Conservation (phyloP, 64 coral and sea anemone genomes). For the Porites australiensis region DNA sequence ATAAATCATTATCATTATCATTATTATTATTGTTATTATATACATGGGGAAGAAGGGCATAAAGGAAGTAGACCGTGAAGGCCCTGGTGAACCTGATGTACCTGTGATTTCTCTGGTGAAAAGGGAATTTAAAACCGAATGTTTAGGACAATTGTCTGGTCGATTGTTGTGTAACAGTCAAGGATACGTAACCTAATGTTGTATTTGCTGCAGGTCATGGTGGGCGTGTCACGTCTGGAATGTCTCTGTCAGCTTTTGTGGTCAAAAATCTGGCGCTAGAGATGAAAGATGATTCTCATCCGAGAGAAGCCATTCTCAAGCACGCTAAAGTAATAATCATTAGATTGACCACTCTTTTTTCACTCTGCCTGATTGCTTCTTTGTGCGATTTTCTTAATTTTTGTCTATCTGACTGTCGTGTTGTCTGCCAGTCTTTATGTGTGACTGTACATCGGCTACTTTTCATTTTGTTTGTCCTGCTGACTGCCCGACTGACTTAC, state of each 20-base stretch:
- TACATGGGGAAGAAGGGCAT: no score
- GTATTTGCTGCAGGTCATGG: conserved; percentile 78
- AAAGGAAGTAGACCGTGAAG: no score
- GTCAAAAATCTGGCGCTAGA: conserved; percentile 94
- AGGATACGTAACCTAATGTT: background rate
- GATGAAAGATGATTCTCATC: conserved; percentile 95
- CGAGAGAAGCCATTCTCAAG: conserved; percentile 93
- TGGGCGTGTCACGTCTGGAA: conserved; percentile 95
- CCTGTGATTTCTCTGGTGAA: no score
- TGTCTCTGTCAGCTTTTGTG: conserved; percentile 95
- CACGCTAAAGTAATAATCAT: conserved; percentile 71
- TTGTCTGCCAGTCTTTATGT: background rate
- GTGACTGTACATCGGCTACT: background rate
- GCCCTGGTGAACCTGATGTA: no score
- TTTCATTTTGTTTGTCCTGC: background rate
- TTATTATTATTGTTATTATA: no score
- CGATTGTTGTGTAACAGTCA: no score
- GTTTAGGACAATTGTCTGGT: no score
- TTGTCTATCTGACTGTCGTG: background rate
- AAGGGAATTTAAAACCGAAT: no score
- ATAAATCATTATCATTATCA: no score
- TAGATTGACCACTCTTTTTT: background rate
- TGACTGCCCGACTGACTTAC: background rate
- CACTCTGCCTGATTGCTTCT: background rate
- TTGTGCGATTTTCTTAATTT: background rate